Conservation (phyloP, 2,113 vertebrate species). For the Oryzias curvinotus region DNA sequence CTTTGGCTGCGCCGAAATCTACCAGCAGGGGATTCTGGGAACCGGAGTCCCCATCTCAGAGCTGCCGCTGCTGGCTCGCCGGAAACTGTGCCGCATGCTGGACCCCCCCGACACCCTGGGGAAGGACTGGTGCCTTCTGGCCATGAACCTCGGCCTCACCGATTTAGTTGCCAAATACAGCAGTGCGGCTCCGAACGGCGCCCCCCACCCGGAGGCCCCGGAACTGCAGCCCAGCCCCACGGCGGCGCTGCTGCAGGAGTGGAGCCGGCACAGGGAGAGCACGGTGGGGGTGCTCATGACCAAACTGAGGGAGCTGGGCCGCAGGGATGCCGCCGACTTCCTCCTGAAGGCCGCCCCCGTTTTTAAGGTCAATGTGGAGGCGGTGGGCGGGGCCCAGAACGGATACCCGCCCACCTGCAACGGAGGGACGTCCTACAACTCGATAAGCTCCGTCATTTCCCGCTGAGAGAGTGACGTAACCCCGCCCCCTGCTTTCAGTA, state of each 20-base stretch:
- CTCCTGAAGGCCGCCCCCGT: constrained; percentile 89
- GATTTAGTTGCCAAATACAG: constrained; percentile 94
- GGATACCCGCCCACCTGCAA: constrained; percentile 89
- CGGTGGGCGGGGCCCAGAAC: constrained; percentile 76
- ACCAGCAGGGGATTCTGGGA: constrained; percentile 87
- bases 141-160: constrained; percentile 95
- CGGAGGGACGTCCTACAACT: constrained; percentile 94
- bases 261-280: constrained; percentile 85
- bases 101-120: constrained; percentile 95
- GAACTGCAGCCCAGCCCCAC: constrained; percentile 84
- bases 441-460: constrained; percentile 96
- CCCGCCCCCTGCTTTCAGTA: no score
- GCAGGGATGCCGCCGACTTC: constrained; percentile 94
- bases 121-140: constrained; percentile 98
- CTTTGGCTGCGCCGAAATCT: constrained; percentile 92
- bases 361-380: constrained; percentile 89
- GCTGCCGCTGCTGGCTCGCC: constrained; percentile 85
- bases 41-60: constrained; percentile 88
- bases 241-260: constrained; percentile 88
- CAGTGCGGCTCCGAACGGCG: constrained; percentile 73
- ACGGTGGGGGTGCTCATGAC: constrained; percentile 90
- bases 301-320: constrained; percentile 92
- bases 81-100: constrained; percentile 92
- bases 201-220: constrained; percentile 35
- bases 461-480: constrained; percentile 74